These are phyloP conservation scores for Zaprionus vittiger DNA, from an alignment of 1,140 invertebrate genomes.

Conservation along the genomic window DNA sequence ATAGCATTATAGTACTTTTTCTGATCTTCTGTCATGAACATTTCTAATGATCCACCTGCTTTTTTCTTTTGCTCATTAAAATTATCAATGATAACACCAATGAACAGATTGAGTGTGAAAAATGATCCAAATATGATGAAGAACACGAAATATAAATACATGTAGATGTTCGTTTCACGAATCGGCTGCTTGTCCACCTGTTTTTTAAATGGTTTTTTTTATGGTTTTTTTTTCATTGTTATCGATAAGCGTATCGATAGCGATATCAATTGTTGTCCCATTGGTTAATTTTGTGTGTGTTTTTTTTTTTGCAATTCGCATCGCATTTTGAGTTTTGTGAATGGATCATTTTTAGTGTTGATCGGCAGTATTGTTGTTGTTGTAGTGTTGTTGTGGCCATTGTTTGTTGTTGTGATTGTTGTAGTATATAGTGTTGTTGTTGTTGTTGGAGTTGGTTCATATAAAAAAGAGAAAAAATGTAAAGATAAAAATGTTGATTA, in stretches of 20 bases:
- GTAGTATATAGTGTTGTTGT: conserved; percentile 58
- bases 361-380: conserved; percentile 54
- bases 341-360: conserved; percentile 82
- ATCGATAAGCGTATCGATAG: conserved; percentile 39
- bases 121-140: conserved; percentile 99
- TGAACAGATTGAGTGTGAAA: conserved; percentile 98
- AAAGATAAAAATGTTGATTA: conserved; percentile 75
- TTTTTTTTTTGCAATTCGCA: conserved; percentile 13
- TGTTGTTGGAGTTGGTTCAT: conserved; percentile 61
- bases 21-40: conserved; percentile 99
- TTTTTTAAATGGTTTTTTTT: conserved; percentile 32
- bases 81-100: conserved; percentile 99
- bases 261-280: conserved; percentile 41
- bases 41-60: conserved; percentile 98
- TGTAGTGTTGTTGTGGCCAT: conserved; percentile 50
- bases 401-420: conserved; percentile 55
- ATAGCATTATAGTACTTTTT: conserved; percentile 99
- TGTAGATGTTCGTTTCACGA: conserved; percentile 97
- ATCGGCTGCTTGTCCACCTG: conserved; percentile 96
- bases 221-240: conserved; percentile 7
- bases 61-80: conserved; percentile 99
- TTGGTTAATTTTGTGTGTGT: conserved; percentile 46
- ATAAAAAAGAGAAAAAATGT: conserved; percentile 78
- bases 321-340: conserved; percentile 52
- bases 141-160: conserved; percentile 99